Percentiles rank a stretch among this genome's conserved stretches.
Evolutionary conservation across 92 coral and sea anemone genomes (phyloP).

Genomic region (Nematostella vectensis): DNA sequence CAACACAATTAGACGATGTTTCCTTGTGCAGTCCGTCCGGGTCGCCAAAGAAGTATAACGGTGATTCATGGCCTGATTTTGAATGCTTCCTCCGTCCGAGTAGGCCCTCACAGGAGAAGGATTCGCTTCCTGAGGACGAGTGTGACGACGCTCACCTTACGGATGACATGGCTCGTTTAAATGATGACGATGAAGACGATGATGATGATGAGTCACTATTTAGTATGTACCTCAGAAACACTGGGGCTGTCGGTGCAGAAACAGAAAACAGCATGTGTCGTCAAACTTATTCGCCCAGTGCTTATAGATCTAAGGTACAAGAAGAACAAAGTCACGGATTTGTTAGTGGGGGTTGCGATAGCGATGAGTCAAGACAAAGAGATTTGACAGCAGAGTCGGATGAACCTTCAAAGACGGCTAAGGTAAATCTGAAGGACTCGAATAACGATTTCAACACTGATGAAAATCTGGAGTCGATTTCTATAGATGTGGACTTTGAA

Average conservation of each 20-base stretch:
- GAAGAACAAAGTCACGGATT: too few species aligned
- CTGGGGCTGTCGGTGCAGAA: not conserved
- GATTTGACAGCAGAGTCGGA: too few species aligned
- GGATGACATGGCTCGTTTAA: not conserved
- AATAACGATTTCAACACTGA: not conserved
- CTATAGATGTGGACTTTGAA: too few species aligned
- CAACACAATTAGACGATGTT: not conserved
- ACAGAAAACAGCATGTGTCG: not conserved
- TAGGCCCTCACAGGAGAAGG: not conserved
- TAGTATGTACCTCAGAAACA: not conserved
- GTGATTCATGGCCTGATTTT: not conserved
- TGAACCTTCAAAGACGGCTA: too few species aligned
- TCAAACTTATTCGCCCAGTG: too few species aligned
- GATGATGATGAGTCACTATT: not conserved
- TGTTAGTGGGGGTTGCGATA: too few species aligned
- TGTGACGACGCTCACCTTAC: not conserved
- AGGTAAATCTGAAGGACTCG: not conserved
- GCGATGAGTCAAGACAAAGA: too few species aligned
- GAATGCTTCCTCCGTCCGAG: not conserved
- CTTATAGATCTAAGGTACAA: too few species aligned
- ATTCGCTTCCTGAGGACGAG: not conserved
- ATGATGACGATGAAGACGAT: slow-evolving; percentile 15
- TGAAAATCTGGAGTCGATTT: too few species aligned
- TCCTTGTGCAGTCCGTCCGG: too few species aligned
- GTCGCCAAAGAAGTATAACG: not conserved